Evolutionary conservation across 2,113 vertebrate species (phyloP).

Genomic region (Eleginops maclovinus): DNA sequence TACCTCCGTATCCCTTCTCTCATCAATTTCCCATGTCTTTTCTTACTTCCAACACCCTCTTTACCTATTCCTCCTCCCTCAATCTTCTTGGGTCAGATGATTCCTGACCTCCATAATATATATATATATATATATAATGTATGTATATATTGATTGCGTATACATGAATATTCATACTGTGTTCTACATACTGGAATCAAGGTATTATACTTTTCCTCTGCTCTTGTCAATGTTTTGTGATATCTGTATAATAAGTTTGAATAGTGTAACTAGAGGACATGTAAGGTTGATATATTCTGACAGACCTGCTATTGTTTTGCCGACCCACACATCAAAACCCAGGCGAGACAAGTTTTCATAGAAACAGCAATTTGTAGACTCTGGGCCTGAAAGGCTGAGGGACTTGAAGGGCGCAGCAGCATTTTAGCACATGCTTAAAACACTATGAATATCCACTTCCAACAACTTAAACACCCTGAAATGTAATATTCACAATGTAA

Average conservation of each 20-base stretch:
- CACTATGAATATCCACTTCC: slow-evolving; percentile 25
- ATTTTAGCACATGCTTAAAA: slow-evolving; percentile 27
- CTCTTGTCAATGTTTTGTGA: slow-evolving; percentile 3
- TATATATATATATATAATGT: neutral
- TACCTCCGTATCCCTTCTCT: neutral
- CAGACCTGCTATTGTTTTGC: slow-evolving; percentile 49
- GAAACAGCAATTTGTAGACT: slow-evolving; percentile 55
- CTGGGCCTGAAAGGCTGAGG: slow-evolving; percentile 53
- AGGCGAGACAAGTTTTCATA: slow-evolving; percentile 51
- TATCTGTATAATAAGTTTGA: slow-evolving; percentile 21
- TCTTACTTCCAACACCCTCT: neutral
- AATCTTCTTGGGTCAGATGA: slow-evolving; percentile 25
- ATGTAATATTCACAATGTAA: slow-evolving; percentile 38
- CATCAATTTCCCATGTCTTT: slow-evolving; percentile 28
- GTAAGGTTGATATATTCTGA: slow-evolving; percentile 53
- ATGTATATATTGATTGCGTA: neutral
- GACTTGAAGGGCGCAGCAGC: slow-evolving; percentile 54
- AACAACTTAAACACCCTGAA: slow-evolving; percentile 9
- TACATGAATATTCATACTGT: slow-evolving; percentile 8
- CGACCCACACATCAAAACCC: slow-evolving; percentile 45
- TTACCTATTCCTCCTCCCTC: neutral
- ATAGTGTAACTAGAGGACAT: neutral
- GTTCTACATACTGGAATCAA: neutral
- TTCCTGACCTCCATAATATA: slow-evolving; percentile 27
- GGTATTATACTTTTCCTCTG: slow-evolving; percentile 6